Percentiles rank a stretch among this genome's conserved stretches.
These are phyloP conservation scores for Dryadula phaetusa DNA, from an alignment of 2,888 invertebrate genomes.

Conservation along the genomic window DNA sequence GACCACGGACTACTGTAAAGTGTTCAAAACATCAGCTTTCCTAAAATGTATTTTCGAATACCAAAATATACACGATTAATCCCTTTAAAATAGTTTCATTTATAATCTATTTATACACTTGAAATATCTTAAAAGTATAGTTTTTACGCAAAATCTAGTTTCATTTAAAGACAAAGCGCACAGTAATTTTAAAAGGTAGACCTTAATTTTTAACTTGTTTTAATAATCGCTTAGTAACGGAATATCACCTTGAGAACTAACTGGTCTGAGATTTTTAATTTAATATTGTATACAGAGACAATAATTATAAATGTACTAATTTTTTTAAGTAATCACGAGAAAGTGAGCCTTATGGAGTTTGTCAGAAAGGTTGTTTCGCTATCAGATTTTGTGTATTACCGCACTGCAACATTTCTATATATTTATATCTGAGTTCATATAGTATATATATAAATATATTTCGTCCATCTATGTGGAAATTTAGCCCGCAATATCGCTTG, in stretches of 20 bases:
- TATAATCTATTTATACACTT: too few relatives aligned
- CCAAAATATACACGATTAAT: too few relatives aligned
- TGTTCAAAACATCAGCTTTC: too few relatives aligned
- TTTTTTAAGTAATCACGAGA: slow-evolving; percentile 23
- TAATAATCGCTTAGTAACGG: slow-evolving; percentile 49
- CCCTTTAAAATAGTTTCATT: too few relatives aligned
- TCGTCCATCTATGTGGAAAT: neutral
- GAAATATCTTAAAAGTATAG: neutral
- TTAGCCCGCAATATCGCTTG: too few relatives aligned
- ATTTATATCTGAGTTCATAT: neutral
- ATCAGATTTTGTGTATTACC: slow-evolving; percentile 26
- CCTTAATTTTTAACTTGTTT: slow-evolving; percentile 29
- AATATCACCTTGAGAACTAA: slow-evolving; percentile 59
- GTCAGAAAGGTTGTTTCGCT: neutral
- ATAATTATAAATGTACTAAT: slow-evolving; percentile 56
- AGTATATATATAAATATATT: neutral
- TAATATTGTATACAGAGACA: slow-evolving; percentile 52
- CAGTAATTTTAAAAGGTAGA: slow-evolving; percentile 24
- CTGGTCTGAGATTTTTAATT: slow-evolving; percentile 57
- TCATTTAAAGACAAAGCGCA: slow-evolving; percentile 2
- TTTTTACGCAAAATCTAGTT: slow-evolving; percentile 29
- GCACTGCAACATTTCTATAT: slow-evolving; percentile 30
- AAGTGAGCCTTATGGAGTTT: slow-evolving; percentile 33
- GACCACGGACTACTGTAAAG: too few relatives aligned
- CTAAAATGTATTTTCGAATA: too few relatives aligned